Percentiles rank a stretch among this genome's conserved stretches.
These are phyloP conservation scores for Phyllotreta striolata DNA, from an alignment of 2,888 invertebrate genomes.

Conservation along the genomic window DNA sequence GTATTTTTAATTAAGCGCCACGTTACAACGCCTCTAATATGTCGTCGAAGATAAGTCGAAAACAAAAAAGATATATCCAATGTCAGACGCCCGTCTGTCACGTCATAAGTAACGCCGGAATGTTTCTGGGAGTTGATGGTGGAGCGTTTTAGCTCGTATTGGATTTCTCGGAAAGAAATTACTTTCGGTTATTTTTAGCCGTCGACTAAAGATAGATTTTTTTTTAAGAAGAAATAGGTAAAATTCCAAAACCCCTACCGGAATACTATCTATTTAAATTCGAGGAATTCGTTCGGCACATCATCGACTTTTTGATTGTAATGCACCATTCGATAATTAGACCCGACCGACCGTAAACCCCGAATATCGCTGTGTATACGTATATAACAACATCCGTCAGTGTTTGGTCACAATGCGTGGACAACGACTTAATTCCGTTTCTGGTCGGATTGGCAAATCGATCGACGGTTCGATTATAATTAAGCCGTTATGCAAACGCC, in stretches of 20 bases:
- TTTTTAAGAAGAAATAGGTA: too few relatives aligned
- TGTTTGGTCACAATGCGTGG: constrained; percentile 37
- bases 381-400: constrained; percentile 23
- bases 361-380: constrained; percentile 22
- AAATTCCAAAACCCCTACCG: too few relatives aligned
- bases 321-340: neutral
- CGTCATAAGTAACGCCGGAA: constrained; percentile 27
- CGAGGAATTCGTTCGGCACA: too few relatives aligned
- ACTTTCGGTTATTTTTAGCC: constrained; percentile 10
- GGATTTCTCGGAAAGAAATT: constrained; percentile 4
- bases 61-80: constrained; percentile 23
- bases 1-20: constrained; percentile 21
- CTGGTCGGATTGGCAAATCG: constrained; percentile 51
- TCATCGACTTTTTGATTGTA: neutral
- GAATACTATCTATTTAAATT: too few relatives aligned
- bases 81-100: constrained; percentile 33
- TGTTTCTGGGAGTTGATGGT: constrained; percentile 1
- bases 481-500: constrained; percentile 34
- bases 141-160: neutral
- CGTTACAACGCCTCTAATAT: constrained; percentile 22
- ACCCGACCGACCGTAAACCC: neutral
- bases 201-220: too few relatives aligned
- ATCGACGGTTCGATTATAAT: constrained; percentile 51
- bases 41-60: constrained; percentile 11
- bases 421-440: constrained; percentile 51